These are phyloP conservation scores for Listrodromus nycthemerus DNA, from an alignment of 2,888 invertebrate genomes.

Conservation along the genomic window DNA sequence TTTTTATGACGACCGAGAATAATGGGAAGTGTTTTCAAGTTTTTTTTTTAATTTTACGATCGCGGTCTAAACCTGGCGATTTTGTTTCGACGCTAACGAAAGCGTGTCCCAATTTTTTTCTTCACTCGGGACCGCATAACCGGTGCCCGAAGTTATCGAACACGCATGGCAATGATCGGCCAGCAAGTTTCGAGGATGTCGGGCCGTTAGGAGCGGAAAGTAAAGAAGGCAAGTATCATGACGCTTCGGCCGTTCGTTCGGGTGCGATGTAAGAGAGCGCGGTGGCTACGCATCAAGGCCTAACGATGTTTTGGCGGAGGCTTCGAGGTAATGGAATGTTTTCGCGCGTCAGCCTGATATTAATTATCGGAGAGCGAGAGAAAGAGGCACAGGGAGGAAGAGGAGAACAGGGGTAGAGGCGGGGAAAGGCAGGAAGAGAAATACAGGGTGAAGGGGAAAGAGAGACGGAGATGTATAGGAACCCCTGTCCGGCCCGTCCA, in stretches of 20 bases:
- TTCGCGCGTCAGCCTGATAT: slow-evolving; percentile 69
- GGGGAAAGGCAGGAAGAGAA: too few species aligned
- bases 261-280: slow-evolving; percentile 27
- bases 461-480: too few species aligned
- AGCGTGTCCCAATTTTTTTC: slow-evolving; percentile 3
- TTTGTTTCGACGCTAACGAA: neutral
- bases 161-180: slow-evolving; percentile 48
- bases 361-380: slow-evolving; percentile 63
- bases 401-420: too few species aligned
- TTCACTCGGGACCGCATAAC: neutral
- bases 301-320: slow-evolving; percentile 70
- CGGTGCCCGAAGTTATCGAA: slow-evolving; percentile 29
- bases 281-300: slow-evolving; percentile 57
- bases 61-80: neutral
- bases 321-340: slow-evolving; percentile 69
- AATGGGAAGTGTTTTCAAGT: neutral
- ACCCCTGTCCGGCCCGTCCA: slow-evolving; percentile 7
- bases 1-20: slow-evolving; percentile 1
- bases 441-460: too few species aligned
- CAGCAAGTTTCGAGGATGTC: slow-evolving; percentile 15
- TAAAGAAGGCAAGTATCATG: slow-evolving; percentile 15
- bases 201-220: neutral
- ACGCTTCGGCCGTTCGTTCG: slow-evolving; percentile 28
- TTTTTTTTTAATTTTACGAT: too few species aligned
- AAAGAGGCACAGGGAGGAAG: too few species aligned